Base-by-base conservation (phyloP, 2,797 vertebrate species). In the Malurus leucopterus region DNA sequence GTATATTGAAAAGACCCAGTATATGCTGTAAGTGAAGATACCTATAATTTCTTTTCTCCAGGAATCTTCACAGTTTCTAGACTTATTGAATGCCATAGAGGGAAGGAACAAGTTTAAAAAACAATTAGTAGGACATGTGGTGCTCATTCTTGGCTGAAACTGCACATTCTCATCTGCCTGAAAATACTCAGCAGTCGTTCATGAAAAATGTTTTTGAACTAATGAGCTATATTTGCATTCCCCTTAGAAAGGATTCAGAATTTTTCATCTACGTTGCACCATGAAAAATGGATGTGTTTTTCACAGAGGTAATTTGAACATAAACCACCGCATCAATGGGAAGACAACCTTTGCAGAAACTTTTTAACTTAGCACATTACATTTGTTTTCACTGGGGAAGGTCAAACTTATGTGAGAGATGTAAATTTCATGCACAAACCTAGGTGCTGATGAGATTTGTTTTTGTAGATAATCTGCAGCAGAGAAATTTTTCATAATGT, bases 401-500 rank as follows among this genome's bases (percentile, higher is more conserved):
- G 97, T 97, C 97, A 97, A 96, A 94, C 92, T 95, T 91, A 17
- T 55, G 87, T 95, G 92, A 97, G 96, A 96, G 97, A 97, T 97
- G 97, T 93, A 97, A 97, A 97, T 98, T 97, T 96, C 95, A 96
- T 93, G 94, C 95, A 95, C 95, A 96, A 95, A 96, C 96, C 96
- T 97, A 96, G 97, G 97, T 96, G 96, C 96, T 97, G 97, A 97
- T 97, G 97, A 97, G 97, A 98, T 98, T 97, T 98, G 97, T 97
- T 98, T 97, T 97, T 97, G 97, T 92, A 98, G 97, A 98, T 97
- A 98, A 97, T 97, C 96, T 96, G 91, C 96, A 96, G 95, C 95
- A 89, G 96, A 95, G 96, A 97, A 96, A 98, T 98, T 98, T 98
- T 98, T 98, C 97, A 98, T 98, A 97, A 97, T 98, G 98, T 98